phyloP scores from a whole-genome alignment of 2,797 vertebrate genomes.

The Chaunax sp. region DNA sequence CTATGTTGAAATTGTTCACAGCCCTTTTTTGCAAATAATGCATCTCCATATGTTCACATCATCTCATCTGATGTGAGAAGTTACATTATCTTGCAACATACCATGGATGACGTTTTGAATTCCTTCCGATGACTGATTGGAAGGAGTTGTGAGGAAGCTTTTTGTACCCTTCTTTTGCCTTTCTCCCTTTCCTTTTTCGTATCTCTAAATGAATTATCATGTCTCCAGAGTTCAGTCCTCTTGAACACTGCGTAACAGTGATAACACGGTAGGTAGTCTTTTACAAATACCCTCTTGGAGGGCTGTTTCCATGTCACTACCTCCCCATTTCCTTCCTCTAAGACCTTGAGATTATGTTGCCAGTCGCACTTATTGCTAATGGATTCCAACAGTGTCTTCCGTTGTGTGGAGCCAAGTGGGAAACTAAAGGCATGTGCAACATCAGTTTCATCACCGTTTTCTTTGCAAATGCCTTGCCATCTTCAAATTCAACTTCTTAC shows the following conservation, averaged over 20 bases:
- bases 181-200: background rate
- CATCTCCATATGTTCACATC: no score
- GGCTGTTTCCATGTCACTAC: background rate
- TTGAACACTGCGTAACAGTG: background rate
- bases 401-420: background rate
- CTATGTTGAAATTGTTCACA: constrained; percentile 18
- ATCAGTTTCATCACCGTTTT: background rate
- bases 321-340: background rate
- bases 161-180: background rate
- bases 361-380: background rate
- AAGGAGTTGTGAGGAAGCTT: constrained; percentile 10
- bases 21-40: no score
- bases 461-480: background rate
- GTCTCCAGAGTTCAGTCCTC: background rate
- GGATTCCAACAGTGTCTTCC: background rate
- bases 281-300: background rate
- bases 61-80: no score
- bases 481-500: no score
- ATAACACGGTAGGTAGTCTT: background rate
- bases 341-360: background rate
- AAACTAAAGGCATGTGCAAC: background rate
- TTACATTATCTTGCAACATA: no score
- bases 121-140: constrained; percentile 6
- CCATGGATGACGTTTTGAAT: no score
- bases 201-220: background rate